Evolutionary conservation across 2,797 vertebrate genomes (phyloP), one percentile per base, ranked within the genome.

Genomic region (Valencia hispanica): DNA sequence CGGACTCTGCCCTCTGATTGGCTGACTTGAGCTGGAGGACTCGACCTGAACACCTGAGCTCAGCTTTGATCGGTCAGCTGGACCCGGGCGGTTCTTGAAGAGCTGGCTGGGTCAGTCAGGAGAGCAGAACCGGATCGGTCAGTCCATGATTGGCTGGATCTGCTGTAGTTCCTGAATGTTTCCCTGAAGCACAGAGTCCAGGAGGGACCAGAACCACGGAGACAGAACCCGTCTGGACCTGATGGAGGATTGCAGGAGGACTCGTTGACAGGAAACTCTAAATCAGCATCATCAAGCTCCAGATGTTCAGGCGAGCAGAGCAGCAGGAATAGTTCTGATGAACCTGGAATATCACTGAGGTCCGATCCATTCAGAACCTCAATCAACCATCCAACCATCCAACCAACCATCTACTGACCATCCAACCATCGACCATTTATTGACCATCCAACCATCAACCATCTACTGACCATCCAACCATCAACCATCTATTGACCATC

Each of bases 31-130:
- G 30, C 7, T 10, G 34, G 34, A 63, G 0, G 25, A n/a, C 25
- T 15, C n/a, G 6, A 48, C 17, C 47, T 1, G 25, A 70, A 50
- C 68, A 50, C 27, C 69, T 53, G 66, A 41, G 30, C 6, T 3
- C 30, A 30, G 57, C 59, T 63, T 34, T 34, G 66, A 68, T 68
- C 65, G 2, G 65, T 66, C 34, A 68, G 30, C 32, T 63, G 59
- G 57, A 32, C 32, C 57, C 6, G 57, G 4, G 45, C 3, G 12
- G 0, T 47, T 47, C 45, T 14, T 15, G 12, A 47, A 43, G 43
- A 4, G 10, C 1, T 43, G 43, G 1, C 36, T 39, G 36, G 36
- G 36, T 3, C 36, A 39, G 36, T 39, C 36, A 39, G 36, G 36
- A 39, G 20, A 51, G n/a, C 25, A 27, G 25, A 55, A 55, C 10